Base-by-base conservation (phyloP, 2,888 invertebrate genomes). In the Melitaea athalia region DNA sequence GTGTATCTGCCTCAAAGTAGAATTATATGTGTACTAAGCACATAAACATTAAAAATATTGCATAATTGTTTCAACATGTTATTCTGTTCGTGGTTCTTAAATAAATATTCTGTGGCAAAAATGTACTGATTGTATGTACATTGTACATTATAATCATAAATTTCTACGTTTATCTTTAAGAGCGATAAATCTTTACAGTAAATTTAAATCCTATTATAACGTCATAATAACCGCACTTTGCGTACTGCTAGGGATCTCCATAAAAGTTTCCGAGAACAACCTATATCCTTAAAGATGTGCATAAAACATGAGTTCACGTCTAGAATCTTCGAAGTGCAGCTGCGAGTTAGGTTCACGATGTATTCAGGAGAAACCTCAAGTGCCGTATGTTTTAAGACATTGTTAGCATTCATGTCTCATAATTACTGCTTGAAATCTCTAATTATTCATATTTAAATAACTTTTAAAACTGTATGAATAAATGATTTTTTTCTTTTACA, bases 241-340 rank as follows among this genome's bases (percentile, higher is more conserved):
- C 45, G 43, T 49, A 67, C 63, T 64, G 61, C 64, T 38, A 14
- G 15, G n/a, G 62, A 59, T 64, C 60, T 67, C 47, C 61, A 64
- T 67, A 63, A 64, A 68, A 71, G 49, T 62, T 63, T 42, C 57
- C 55, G 70, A 59, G 60, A 63, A 64, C 64, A 65, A 65, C 63
- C 59, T 60, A 67, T 70, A 70, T 73, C 67, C 70, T 72, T 70
- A 55, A 73, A 67, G 66, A 70, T 57, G 68, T 74, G 70, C 73
- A 74, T 74, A 73, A 74, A 73, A 73, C 72, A 73, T 73, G 72
- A 74, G 74, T 68, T 62, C 68, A 71, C 68, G 64, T 68, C 67
- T 69, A 64, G 66, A 63, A 63, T 68, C 72, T 72, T 70, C 52
- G 61, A 63, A 50, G 45, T 64, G 63, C 74, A 73, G 71, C 72